Conservation (phyloP, 2,797 vertebrate species). For the Acanthis flammea region DNA sequence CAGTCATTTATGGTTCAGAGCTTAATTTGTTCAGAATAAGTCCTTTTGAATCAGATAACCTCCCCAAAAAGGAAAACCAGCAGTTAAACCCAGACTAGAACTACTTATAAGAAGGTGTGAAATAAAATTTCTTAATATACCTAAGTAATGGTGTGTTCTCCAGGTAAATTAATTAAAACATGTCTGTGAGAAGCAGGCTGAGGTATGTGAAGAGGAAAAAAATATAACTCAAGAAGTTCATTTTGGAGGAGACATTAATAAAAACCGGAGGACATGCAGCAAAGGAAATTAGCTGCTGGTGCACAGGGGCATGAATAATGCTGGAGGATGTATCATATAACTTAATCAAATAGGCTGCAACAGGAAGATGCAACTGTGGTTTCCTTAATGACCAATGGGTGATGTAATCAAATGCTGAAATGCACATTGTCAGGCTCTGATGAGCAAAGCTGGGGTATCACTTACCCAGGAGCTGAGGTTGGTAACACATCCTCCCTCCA, state of each 20-base stretch:
- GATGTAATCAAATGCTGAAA: constrained; percentile 63
- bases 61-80: neutral
- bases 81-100: neutral
- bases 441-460: neutral
- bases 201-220: neutral
- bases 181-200: neutral
- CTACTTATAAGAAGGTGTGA: neutral
- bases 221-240: neutral
- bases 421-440: constrained; percentile 13
- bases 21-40: neutral
- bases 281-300: constrained; percentile 47
- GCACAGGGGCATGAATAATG: constrained; percentile 15
- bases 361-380: constrained; percentile 57
- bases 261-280: neutral
- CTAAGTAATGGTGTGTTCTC: neutral
- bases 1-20: neutral
- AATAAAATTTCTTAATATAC: neutral
- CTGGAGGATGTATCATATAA: constrained; percentile 49
- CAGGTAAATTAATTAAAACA: neutral
- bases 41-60: neutral
- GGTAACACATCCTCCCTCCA: neutral
- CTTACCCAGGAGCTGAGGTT: neutral
- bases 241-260: constrained; percentile 7
- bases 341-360: constrained; percentile 40
- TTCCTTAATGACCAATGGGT: constrained; percentile 60